Percentiles rank a stretch among this genome's conserved stretches.
phyloP scores from a whole-genome alignment of 2,113 vertebrate genomes.

The Ctenodactylus gundi region DNA sequence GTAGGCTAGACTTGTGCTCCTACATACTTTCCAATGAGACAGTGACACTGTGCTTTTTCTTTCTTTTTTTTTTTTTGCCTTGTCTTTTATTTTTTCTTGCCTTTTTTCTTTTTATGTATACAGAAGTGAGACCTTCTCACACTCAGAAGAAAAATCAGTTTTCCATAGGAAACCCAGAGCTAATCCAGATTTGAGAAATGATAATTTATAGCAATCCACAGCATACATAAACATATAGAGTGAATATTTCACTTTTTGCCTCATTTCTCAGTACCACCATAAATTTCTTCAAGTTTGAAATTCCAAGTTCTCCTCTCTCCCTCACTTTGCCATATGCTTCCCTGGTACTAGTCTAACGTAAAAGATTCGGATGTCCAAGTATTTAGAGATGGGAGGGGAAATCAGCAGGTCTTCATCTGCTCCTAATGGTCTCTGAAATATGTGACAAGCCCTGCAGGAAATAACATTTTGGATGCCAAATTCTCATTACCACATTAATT shows the following conservation, averaged over 20 bases:
- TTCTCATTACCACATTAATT: conserved; percentile 89
- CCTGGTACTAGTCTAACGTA: neutral
- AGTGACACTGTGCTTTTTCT: too few relatives aligned
- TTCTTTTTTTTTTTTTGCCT: too few relatives aligned
- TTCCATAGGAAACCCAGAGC: neutral
- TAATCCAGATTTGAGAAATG: neutral
- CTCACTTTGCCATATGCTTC: neutral
- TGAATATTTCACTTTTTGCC: neutral
- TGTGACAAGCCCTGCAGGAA: conserved; percentile 87
- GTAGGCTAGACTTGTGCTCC: neutral
- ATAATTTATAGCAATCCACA: neutral
- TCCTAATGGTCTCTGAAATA: conserved; percentile 81
- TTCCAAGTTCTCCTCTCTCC: neutral
- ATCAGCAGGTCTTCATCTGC: conserved; percentile 79
- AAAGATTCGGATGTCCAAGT: conserved; percentile 40
- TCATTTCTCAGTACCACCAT: neutral
- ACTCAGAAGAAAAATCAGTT: neutral
- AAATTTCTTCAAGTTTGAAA: neutral
- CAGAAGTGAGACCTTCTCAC: neutral
- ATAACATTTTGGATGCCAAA: conserved; percentile 84
- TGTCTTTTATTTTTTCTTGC: too few relatives aligned
- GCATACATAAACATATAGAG: neutral
- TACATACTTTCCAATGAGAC: neutral
- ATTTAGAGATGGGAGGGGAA: conserved; percentile 34
- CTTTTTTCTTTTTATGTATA: neutral